Evolutionary conservation across 2,888 invertebrate genomes (phyloP).

Genomic region (Folsomia manolachei): DNA sequence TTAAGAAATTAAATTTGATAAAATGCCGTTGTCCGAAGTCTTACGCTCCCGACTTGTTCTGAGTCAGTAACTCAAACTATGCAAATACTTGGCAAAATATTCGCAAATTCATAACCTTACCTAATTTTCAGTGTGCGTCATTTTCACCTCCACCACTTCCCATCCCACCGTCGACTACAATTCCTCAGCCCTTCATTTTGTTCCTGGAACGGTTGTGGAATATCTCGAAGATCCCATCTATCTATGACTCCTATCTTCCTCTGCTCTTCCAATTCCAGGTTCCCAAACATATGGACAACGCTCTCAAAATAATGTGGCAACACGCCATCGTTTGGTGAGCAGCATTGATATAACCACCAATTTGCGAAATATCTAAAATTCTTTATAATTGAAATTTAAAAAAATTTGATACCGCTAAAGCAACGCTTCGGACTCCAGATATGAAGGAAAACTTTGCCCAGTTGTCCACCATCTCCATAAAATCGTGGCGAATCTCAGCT

Average conservation of each 20-base stretch:
- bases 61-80: too few relatives aligned
- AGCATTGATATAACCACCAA: not conserved
- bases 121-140: too few relatives aligned
- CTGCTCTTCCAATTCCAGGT: conserved; percentile 35
- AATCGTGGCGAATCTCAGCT: conserved; percentile 35
- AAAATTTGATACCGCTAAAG: too few relatives aligned
- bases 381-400: too few relatives aligned
- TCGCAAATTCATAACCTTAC: too few relatives aligned
- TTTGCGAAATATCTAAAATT: too few relatives aligned
- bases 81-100: too few relatives aligned
- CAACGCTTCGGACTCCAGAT: conserved; percentile 20
- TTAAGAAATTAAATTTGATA: too few relatives aligned
- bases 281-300: conserved; percentile 37
- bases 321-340: conserved; percentile 26
- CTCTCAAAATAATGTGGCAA: conserved; percentile 32
- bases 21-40: too few relatives aligned
- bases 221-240: conserved; percentile 37
- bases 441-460: conserved; percentile 39
- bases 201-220: conserved; percentile 33
- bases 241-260: conserved; percentile 39
- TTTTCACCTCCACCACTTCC: too few relatives aligned
- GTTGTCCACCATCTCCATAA: conserved; percentile 38
- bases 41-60: too few relatives aligned
- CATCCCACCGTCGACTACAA: not conserved
- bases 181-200: conserved; percentile 22